These are phyloP conservation scores for Allygus modestus DNA, from an alignment of 2,888 invertebrate species.

Conservation along the genomic window DNA sequence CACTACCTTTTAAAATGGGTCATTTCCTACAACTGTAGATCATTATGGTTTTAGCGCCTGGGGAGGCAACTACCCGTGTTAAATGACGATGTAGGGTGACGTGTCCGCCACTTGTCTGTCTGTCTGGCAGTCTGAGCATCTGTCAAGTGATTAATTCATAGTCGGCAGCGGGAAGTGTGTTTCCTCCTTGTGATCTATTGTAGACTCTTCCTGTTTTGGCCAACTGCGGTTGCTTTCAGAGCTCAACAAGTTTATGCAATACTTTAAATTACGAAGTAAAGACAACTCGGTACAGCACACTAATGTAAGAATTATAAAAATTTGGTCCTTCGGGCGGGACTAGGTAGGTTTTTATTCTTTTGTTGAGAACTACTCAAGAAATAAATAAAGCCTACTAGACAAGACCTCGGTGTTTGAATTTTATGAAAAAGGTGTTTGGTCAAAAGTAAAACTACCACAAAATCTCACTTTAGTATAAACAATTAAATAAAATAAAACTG, in stretches of 20 bases:
- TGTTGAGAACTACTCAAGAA: no score
- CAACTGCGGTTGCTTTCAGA: neutral
- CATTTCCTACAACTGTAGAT: slow-evolving; percentile 32
- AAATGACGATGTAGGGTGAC: slow-evolving; percentile 5
- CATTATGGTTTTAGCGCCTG: neutral
- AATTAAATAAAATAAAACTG: no score
- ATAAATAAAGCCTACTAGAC: no score
- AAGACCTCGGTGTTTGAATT: no score
- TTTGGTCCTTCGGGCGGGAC: no score
- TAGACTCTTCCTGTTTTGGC: neutral
- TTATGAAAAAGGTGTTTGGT: no score
- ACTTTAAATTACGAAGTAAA: no score
- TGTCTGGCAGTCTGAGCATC: slow-evolving; percentile 10
- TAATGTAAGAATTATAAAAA: no score
- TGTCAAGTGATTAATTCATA: slow-evolving; percentile 20
- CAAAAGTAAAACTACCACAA: no score
- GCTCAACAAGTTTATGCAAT: neutral
- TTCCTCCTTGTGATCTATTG: slow-evolving; percentile 7
- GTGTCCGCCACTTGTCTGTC: slow-evolving; percentile 8
- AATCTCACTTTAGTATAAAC: no score
- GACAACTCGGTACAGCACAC: no score
- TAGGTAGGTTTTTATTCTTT: no score
- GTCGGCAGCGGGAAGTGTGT: neutral
- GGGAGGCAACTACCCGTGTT: slow-evolving; percentile 26
- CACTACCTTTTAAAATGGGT: slow-evolving; percentile 12